These are phyloP conservation scores for Peromyscus maniculatus DNA, from an alignment of 2,113 vertebrate species.

Conservation along the genomic window DNA sequence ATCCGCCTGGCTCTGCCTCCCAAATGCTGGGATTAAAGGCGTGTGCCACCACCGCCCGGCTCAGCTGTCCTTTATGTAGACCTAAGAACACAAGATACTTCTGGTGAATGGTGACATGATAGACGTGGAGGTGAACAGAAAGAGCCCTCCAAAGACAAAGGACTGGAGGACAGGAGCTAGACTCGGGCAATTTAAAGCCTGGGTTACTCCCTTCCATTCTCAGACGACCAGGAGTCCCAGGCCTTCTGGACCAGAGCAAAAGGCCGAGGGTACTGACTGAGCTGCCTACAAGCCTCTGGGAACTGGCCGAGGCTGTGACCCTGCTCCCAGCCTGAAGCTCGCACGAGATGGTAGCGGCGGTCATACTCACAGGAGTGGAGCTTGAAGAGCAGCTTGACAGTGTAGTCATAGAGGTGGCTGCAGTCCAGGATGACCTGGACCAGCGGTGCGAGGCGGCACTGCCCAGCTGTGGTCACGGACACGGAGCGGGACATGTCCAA, in stretches of 20 bases:
- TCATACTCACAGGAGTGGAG: conserved; percentile 97
- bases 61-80: neutral
- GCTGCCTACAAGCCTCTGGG: neutral
- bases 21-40: too few species aligned
- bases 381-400: conserved; percentile 98
- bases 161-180: neutral
- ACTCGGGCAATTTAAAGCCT: neutral
- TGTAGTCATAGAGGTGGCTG: conserved; percentile 99
- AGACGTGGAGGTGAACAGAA: neutral
- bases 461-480: conserved; percentile 95
- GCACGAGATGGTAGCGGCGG: accelerated
- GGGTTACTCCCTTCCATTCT: neutral
- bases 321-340: neutral
- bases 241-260: neutral
- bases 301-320: neutral
- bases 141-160: neutral
- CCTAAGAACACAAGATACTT: neutral
- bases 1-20: too few species aligned
- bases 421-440: conserved; percentile 98
- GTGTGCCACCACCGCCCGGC: too few species aligned
- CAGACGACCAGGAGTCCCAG: neutral
- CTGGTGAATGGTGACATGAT: neutral
- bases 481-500: conserved; percentile 98
- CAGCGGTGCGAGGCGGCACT: conserved; percentile 98
- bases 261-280: neutral